Percentiles rank a stretch among this genome's conserved stretches.
Evolutionary conservation across 2,797 vertebrate species (phyloP).

Genomic region (Aplochiton taeniatus): DNA sequence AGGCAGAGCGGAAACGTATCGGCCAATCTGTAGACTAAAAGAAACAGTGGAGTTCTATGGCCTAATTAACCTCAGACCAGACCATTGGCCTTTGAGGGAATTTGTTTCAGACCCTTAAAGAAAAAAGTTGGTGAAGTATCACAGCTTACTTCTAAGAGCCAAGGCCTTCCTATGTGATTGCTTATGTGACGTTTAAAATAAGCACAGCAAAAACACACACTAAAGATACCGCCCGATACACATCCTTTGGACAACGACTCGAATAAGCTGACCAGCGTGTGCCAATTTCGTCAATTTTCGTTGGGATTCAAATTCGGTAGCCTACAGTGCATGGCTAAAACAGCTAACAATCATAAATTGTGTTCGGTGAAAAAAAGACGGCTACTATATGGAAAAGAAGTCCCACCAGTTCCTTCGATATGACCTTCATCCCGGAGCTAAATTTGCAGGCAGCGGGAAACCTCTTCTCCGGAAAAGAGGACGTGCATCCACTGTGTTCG

Average conservation of each 20-base stretch:
- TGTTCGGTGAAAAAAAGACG: conserved; percentile 1
- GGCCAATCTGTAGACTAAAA: neutral
- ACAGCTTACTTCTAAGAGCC: too few relatives aligned
- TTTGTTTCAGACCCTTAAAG: neutral
- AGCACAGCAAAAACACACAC: too few relatives aligned
- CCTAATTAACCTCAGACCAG: neutral
- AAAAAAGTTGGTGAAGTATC: neutral
- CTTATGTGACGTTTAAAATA: too few relatives aligned
- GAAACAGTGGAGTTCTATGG: neutral
- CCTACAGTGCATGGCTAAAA: neutral
- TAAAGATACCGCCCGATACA: neutral
- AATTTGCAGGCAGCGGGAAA: conserved; percentile 30
- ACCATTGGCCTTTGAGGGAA: conserved; percentile 11
- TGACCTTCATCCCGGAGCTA: conserved; percentile 5
- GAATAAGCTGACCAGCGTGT: neutral
- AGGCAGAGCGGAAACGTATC: neutral
- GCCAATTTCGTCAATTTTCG: neutral
- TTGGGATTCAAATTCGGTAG: neutral
- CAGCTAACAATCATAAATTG: neutral
- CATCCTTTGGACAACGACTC: neutral
- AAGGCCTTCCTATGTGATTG: too few relatives aligned
- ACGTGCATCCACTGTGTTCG: too few relatives aligned
- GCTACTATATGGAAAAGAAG: neutral
- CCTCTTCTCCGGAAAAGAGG: conserved; percentile 1
- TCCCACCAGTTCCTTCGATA: conserved; percentile 9